Evolutionary conservation across 35 echinoderm and acorn worm species (phyloP).

Genomic region (Acanthaster planci): DNA sequence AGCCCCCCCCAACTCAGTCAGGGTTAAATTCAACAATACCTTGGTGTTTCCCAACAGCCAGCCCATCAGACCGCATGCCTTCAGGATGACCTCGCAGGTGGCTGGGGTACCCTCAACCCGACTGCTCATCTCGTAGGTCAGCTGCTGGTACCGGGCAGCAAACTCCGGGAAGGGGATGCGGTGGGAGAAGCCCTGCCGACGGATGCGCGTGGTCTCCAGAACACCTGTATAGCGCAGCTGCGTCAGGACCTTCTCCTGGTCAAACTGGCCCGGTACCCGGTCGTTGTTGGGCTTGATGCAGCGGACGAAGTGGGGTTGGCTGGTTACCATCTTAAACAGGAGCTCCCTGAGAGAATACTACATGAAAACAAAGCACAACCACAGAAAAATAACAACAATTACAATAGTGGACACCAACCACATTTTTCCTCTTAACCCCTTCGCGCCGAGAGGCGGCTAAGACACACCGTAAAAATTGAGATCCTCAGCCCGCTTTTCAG

Average conservation of each 20-base stretch:
- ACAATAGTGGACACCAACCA: no score
- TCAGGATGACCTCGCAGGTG: slow-evolving; percentile 45
- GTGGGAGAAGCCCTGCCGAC: slow-evolving; percentile 58
- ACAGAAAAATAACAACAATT: no score
- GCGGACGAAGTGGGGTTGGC: slow-evolving; percentile 71
- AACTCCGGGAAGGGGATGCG: slow-evolving; percentile 68
- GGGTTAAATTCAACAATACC: no score
- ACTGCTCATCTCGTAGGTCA: slow-evolving; percentile 49
- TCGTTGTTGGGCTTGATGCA: slow-evolving; percentile 75
- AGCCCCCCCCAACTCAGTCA: not conserved
- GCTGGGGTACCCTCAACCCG: slow-evolving; percentile 40
- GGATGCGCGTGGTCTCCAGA: slow-evolving; percentile 67
- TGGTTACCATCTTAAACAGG: slow-evolving; percentile 62
- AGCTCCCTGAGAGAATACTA: slow-evolving; percentile 67
- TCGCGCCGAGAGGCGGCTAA: no score
- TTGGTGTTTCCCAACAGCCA: slow-evolving; percentile 79
- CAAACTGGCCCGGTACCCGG: slow-evolving; percentile 49
- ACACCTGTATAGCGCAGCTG: slow-evolving; percentile 78
- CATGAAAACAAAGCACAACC: slow-evolving; percentile 3
- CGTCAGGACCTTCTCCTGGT: slow-evolving; percentile 52
- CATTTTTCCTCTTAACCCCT: no score
- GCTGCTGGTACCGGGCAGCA: slow-evolving; percentile 70
- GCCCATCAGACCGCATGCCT: slow-evolving; percentile 44
- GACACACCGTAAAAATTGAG: no score
- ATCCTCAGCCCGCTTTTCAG: no score